phyloP scores from a whole-genome alignment of 2,113 vertebrate genomes.

The Penelope pileata region DNA sequence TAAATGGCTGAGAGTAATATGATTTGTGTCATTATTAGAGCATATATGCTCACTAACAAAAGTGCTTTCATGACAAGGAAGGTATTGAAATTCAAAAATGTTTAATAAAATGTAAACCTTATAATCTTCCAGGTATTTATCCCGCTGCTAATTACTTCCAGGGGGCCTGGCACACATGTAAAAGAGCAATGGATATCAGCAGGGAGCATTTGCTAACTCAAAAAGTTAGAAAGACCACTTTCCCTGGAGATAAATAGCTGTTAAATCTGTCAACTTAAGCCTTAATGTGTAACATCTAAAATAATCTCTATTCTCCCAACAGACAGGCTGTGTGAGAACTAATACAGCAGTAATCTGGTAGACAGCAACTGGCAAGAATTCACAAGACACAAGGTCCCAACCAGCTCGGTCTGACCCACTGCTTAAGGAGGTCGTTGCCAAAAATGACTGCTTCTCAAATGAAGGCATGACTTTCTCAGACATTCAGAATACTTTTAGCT shows the following conservation, averaged over 20 bases:
- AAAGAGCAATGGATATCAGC: constrained; percentile 58
- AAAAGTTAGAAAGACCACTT: constrained; percentile 56
- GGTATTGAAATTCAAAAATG: constrained; percentile 56
- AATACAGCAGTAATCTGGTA: not conserved
- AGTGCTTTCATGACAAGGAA: constrained; percentile 48
- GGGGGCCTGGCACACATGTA: constrained; percentile 58
- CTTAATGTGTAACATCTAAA: not conserved
- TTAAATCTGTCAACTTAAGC: constrained; percentile 59
- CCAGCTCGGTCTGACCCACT: not conserved
- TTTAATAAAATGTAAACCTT: constrained; percentile 58
- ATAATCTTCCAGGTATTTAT: constrained; percentile 70
- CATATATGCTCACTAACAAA: constrained; percentile 2
- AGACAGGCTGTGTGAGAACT: not conserved
- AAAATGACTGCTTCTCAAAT: not conserved
- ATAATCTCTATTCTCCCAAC: constrained; percentile 21
- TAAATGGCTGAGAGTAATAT: constrained; percentile 35
- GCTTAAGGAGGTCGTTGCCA: not conserved
- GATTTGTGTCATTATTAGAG: constrained; percentile 56
- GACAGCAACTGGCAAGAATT: not conserved
- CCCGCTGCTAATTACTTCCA: constrained; percentile 65
- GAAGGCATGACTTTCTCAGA: not conserved
- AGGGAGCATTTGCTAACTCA: constrained; percentile 58
- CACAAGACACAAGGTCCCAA: not conserved
- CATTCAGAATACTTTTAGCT: not conserved
- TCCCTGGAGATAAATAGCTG: constrained; percentile 59